Evolutionary conservation across 2,888 invertebrate genomes (phyloP).

Genomic region (Pherbina coryleti): DNA sequence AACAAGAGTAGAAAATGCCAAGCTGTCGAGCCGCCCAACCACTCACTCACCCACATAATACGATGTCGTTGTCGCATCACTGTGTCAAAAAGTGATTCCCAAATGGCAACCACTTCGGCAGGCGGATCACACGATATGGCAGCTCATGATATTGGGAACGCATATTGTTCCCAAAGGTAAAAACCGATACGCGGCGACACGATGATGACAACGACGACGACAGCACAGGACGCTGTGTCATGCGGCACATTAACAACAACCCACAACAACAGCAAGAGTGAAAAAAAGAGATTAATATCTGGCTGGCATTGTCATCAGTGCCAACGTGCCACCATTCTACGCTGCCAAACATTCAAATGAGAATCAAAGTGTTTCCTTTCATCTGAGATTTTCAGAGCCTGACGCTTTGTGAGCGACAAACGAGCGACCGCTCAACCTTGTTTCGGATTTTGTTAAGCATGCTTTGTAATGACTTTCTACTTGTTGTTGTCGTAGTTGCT

Average conservation of each 20-base stretch:
- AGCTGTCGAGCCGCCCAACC: not conserved
- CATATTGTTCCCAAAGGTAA: conserved; percentile 23
- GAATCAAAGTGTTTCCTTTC: conserved; percentile 5
- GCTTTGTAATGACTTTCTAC: not conserved
- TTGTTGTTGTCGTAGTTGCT: not conserved
- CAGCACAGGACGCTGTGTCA: conserved; percentile 4
- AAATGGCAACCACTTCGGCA: conserved; percentile 11
- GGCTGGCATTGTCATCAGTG: conserved; percentile 4
- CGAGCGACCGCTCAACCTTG: not conserved
- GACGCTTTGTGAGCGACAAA: not conserved
- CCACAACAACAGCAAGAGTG: not conserved
- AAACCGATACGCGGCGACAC: conserved; percentile 7
- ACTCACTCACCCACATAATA: conserved; percentile 3
- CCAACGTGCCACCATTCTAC: not conserved
- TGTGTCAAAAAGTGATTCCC: conserved; percentile 25
- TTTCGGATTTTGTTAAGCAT: not conserved
- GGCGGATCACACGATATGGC: not conserved
- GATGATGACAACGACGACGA: not conserved
- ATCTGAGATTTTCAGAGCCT: conserved; percentile 13
- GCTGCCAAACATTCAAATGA: not conserved
- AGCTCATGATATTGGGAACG: not conserved
- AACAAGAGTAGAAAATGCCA: not conserved
- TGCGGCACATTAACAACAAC: not conserved
- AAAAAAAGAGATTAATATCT: conserved; percentile 7
- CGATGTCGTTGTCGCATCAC: conserved; percentile 1